A percentile compares a stretch with the other conserved stretches of the same genome.
These are phyloP conservation scores for Pangasius mekongensis DNA, from an alignment of 2,797 vertebrate genomes.

Conservation along the genomic window DNA sequence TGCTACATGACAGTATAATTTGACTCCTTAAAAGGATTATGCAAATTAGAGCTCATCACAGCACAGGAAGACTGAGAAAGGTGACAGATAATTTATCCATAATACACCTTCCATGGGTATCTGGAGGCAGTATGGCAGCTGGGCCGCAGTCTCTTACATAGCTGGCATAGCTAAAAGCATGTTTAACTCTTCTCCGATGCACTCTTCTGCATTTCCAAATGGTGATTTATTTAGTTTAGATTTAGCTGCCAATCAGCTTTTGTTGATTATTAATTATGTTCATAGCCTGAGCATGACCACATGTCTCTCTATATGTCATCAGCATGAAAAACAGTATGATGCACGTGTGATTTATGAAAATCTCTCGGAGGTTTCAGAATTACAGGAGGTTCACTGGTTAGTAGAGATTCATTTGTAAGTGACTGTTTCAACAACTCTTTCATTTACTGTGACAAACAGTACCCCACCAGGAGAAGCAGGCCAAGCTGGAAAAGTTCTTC, in stretches of 20 bases:
- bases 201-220: constrained; percentile 51
- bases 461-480: not conserved
- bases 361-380: not conserved
- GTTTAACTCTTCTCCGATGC: constrained; percentile 67
- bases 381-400: not conserved
- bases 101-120: constrained; percentile 90
- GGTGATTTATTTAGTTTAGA: constrained; percentile 32
- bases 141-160: constrained; percentile 78
- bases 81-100: constrained; percentile 95
- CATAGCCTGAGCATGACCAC: not conserved
- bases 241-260: constrained; percentile 56
- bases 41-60: constrained; percentile 92
- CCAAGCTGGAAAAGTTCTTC: not conserved
- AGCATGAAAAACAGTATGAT: not conserved
- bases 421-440: not conserved
- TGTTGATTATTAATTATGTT: constrained; percentile 14
- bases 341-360: not conserved
- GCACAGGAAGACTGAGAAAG: constrained; percentile 89
- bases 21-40: constrained; percentile 97
- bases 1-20: constrained; percentile 96
- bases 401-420: not conserved
- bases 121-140: constrained; percentile 84
- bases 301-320: not conserved
- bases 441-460: not conserved
- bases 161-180: constrained; percentile 55